Evolutionary conservation across 2,888 invertebrate genomes (phyloP), one percentile per base, ranked within the genome.

Genomic region (Epinotia brunnichana): DNA sequence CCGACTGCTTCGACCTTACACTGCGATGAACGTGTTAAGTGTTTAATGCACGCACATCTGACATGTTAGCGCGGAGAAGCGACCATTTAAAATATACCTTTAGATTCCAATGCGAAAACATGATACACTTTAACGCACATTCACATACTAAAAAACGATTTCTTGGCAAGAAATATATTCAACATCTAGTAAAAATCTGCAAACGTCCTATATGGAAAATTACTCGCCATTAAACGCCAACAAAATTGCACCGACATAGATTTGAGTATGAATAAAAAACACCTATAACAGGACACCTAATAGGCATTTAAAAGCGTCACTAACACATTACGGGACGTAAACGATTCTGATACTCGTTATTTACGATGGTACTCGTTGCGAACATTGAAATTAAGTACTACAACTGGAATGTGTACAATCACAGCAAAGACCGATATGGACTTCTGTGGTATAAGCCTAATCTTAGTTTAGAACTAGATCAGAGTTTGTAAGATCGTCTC

Each of bases 251-350:
- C 41, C 56, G 64, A 15, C 41, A 17, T 63, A 62, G 61, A 56
- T 63, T 41, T 41, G 24, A 75, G 77, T 78, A 77, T 76, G 77
- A 74, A 77, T 79, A 77, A 83, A 83, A 86, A 85, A 84, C 83
- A 85, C 84, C 81, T 80, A 85, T 78, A 79, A 77, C 78, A 81
- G 85, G 88, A 88, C 85, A 84, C 80, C 83, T 88, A 88, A 89
- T 87, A 89, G 86, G 80, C 82, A 76, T 78, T 83, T 87, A 86
- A 90, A 87, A 85, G 85, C 79, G 84, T 84, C 81, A 76, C 82
- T 84, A 81, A 81, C 82, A 84, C 80, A 81, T 84, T 82, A 83
- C 77, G 77, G 69, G 41, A 59, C 77, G 76, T 75, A 74, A 82
- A 80, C 80, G 84, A 77, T 82, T 79, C 72, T 74, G 72, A 67